Conservation (phyloP, 2,888 invertebrate genomes). For the Meliscaeva auricollis region DNA sequence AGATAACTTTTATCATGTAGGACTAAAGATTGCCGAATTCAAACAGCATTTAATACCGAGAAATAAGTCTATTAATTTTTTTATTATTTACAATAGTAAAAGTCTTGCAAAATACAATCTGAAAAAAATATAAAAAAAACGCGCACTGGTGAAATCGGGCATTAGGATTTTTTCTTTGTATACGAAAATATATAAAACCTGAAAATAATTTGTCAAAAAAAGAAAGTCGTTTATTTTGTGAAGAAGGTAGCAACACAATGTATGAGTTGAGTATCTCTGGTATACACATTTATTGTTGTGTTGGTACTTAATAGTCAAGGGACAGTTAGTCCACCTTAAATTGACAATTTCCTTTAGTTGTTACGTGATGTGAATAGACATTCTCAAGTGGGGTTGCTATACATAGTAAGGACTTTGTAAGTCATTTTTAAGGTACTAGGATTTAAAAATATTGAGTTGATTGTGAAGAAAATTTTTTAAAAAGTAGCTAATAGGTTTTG, state of each 20-base stretch:
- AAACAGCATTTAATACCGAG: too few species aligned
- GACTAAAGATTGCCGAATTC: too few species aligned
- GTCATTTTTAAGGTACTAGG: too few species aligned
- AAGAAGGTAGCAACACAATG: conserved; percentile 36
- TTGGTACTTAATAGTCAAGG: conserved; percentile 66
- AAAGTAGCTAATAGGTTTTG: too few species aligned
- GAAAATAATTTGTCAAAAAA: conserved; percentile 67
- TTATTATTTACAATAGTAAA: too few species aligned
- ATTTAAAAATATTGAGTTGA: too few species aligned
- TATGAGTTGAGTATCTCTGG: background rate
- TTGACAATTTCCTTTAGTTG: conserved; percentile 74
- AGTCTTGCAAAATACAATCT: too few species aligned
- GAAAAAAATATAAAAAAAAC: too few species aligned
- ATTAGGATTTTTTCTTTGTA: conserved; percentile 36
- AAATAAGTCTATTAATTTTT: too few species aligned
- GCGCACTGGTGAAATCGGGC: background rate
- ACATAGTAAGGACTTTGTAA: too few species aligned
- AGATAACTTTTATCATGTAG: too few species aligned
- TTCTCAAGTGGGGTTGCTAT: background rate
- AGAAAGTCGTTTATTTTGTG: conserved; percentile 48
- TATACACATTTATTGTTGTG: background rate
- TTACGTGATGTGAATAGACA: conserved; percentile 68
- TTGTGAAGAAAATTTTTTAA: too few species aligned
- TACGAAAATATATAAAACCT: conserved; percentile 38
- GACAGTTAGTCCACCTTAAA: conserved; percentile 75